Base-by-base conservation (phyloP, 2,888 invertebrate genomes). In the Netelia fuscicornis region DNA sequence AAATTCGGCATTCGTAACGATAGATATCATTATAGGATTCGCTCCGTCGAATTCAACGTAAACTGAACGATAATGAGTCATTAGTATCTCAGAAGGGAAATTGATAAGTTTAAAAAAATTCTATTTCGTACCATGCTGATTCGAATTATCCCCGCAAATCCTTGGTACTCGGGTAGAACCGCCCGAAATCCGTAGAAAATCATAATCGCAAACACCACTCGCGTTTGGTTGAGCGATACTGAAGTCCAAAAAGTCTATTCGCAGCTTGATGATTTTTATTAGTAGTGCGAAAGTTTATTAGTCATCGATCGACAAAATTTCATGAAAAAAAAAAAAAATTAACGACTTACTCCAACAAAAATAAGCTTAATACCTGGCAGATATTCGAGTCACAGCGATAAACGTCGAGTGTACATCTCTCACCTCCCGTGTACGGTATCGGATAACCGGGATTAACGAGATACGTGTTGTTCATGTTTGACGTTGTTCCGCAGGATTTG, bases 381-480 rank as follows among this genome's bases (percentile, higher is more conserved):
- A 97, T 95, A 83, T 95, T 95, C 64, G 94, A 93, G 91, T 96
- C 96, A 90, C 97, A 96, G 70, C 96, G 96, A 88, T 95, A 95
- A 1, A 98, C 95, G 10, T 96, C 96, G 88, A 98, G 95, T 2
- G 95, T 95, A 91, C 98, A 98, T 1, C 96, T 95, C 68, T 95
- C 95, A 0, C 96, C 97, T 0, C 96, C 97, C 0, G 95, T 94
- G 90, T 96, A 96, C 0, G 96, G 95, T 0, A 95, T 95, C 0
- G 98, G 98, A 94, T 96, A 98, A 1, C 95, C 96, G 0, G 96
- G 96, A 91, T 97, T 98, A 11, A 96, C 96, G 93, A 98, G 98
- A 92, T 98, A 98, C 0, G 98, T 98, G 90, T 97, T 97, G 92
- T 98, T 98, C 71, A 96, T 95, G 70, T 95, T 95, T 0, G 97